Conservation (phyloP, 2,797 vertebrate species). For the Syngnathus acus region DNA sequence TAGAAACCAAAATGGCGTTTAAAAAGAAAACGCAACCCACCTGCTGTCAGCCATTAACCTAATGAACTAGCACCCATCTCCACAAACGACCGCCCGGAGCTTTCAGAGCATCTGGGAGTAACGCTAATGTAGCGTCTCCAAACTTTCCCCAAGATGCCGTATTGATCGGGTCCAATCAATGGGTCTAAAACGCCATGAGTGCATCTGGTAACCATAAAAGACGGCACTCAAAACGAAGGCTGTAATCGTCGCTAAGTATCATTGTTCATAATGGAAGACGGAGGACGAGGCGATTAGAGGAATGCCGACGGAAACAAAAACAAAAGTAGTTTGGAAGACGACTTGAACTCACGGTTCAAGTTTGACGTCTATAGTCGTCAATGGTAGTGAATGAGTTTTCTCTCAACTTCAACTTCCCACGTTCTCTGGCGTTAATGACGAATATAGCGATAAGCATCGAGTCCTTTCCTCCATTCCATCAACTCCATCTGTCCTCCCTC, state of each 20-base stretch:
- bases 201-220: constrained; percentile 70
- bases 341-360: not conserved
- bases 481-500: constrained; percentile 49
- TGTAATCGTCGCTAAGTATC: constrained; percentile 49
- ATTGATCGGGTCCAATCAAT: constrained; percentile 75
- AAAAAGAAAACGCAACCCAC: constrained; percentile 22
- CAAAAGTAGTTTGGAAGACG: not conserved
- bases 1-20: not conserved
- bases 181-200: constrained; percentile 68
- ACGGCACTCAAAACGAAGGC: constrained; percentile 64
- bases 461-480: constrained; percentile 53
- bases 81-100: constrained; percentile 57
- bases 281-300: constrained; percentile 18
- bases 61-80: constrained; percentile 58
- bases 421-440: constrained; percentile 52
- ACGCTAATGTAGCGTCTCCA: constrained; percentile 66
- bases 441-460: constrained; percentile 52
- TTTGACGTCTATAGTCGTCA: no score
- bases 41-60: constrained; percentile 58
- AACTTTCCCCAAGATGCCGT: constrained; percentile 64
- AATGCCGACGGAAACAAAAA: not conserved
- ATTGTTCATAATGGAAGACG: constrained; percentile 36
- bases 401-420: not conserved
- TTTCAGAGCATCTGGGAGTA: constrained; percentile 49
- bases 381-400: no score